Base-by-base conservation (phyloP, 2,113 vertebrate genomes). In the Struthio camelus region DNA sequence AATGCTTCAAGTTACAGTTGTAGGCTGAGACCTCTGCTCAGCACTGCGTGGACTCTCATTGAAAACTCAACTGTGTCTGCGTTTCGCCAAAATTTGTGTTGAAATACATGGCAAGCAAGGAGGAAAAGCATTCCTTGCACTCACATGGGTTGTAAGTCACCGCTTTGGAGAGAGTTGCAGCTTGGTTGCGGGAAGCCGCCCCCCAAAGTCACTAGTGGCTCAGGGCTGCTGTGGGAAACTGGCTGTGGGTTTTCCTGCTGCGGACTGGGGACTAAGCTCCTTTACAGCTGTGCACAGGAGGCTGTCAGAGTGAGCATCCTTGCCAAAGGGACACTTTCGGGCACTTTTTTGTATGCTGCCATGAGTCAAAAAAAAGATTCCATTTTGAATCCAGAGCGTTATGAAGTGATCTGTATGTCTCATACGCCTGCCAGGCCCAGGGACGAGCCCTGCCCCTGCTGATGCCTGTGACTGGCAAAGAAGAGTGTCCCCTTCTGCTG, bases 361-460 rank as follows among this genome's bases (percentile, higher is more conserved):
- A 6, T 7, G 53, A 66, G 42, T 44, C 5, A 36, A 24, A 19
- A 13, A 13, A 3, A 6, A 23, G 19, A 53, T 90, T 30, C 30
- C 28, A 56, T 30, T 18, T 66, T 46, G 32, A 80, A 62, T n/a
- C 25, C 38, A 24, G 22, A 11, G 38, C 27, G 11, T 72, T 51
- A 71, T 1, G 3, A 46, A 82, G 22, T 32, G 8, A 3, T 73
- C 38, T 0, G 0, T 38, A 19, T 66, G 30, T 30, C 17, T n/a
- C 38, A 34, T 44, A 50, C 12, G 28, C 7, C 30, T 79, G 48
- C 27, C 48, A 36, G 42, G 42, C 38, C 79, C 38, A 72, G 72
- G 27, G 30, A 36, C 14, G 30, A 38, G 13, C 16, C 18, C 19
- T 62, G 46, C 17, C 1, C 7, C 8, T 76, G 28, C 16, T 36